phyloP scores from a whole-genome alignment of 2,113 vertebrate species.

The Calonectris borealis region DNA sequence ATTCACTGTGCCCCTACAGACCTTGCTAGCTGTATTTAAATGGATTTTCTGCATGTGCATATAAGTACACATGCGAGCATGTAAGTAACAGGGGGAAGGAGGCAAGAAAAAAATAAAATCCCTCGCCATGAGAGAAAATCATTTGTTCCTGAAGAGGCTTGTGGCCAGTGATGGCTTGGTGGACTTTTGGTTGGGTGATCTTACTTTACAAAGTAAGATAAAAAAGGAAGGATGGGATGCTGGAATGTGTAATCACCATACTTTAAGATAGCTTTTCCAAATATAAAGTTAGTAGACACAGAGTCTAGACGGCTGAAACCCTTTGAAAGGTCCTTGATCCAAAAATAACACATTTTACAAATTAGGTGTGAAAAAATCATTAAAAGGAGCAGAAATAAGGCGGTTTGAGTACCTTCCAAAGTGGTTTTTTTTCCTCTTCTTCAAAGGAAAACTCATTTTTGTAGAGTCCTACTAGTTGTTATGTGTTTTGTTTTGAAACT shows the following conservation, averaged over 20 bases:
- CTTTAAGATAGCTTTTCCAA: neutral
- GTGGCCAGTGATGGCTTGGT: neutral
- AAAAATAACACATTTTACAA: neutral
- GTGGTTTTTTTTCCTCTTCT: neutral
- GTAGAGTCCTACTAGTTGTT: neutral
- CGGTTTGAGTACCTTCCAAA: neutral
- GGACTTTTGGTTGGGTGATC: neutral
- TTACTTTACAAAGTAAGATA: neutral
- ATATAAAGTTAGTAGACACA: neutral
- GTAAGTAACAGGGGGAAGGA: neutral
- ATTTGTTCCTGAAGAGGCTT: neutral
- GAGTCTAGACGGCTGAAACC: neutral
- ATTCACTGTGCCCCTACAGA: neutral
- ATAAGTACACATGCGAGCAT: too few species aligned
- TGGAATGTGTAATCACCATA: neutral
- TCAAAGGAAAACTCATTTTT: neutral
- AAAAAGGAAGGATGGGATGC: neutral
- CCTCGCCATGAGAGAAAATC: rapidly evolving
- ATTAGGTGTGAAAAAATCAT: neutral
- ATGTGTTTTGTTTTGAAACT: neutral
- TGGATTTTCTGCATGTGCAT: neutral
- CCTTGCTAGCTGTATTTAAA: neutral
- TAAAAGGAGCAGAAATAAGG: neutral
- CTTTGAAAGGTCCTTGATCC: neutral
- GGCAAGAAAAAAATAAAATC: neutral